Percentiles rank a stretch among this genome's conserved stretches.
Conservation (phyloP, 2,888 invertebrate genomes). For the Fabriciana adippe region DNA sequence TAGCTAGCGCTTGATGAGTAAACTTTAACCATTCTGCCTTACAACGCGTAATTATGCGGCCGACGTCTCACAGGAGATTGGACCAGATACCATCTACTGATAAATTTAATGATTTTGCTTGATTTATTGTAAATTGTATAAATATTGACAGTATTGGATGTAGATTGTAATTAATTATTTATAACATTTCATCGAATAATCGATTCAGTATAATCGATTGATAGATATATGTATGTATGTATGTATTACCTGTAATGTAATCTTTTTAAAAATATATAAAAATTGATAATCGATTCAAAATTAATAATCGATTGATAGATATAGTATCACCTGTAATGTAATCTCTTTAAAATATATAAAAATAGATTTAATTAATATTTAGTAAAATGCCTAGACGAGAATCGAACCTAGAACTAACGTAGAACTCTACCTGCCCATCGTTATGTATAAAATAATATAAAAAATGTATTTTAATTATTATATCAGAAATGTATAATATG, state of each 20-base stretch:
- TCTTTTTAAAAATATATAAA: background rate
- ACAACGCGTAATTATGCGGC: slow-evolving; percentile 49
- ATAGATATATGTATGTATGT: too few species aligned
- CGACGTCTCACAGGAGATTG: slow-evolving; percentile 54
- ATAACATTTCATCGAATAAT: background rate
- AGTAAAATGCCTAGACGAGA: too few species aligned
- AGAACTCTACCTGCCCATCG: too few species aligned
- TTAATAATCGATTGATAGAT: too few species aligned
- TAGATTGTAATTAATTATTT: background rate
- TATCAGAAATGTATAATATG: background rate
- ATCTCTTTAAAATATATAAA: background rate
- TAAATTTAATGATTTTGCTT: slow-evolving; percentile 31
- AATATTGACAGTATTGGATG: background rate
- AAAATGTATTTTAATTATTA: too few species aligned
- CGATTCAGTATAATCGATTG: too few species aligned
- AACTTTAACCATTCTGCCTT: slow-evolving; percentile 47
- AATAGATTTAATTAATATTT: too few species aligned
- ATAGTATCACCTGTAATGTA: too few species aligned
- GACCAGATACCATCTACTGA: slow-evolving; percentile 57
- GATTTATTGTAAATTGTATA: slow-evolving; percentile 22
- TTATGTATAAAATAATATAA: too few species aligned
- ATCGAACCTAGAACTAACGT: too few species aligned
- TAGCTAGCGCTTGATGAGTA: slow-evolving; percentile 48
- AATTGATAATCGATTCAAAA: too few species aligned
- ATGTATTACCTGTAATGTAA: too few species aligned